These are phyloP conservation scores for Drosophila carrolli DNA, from an alignment of 1,140 invertebrate genomes.

Conservation along the genomic window DNA sequence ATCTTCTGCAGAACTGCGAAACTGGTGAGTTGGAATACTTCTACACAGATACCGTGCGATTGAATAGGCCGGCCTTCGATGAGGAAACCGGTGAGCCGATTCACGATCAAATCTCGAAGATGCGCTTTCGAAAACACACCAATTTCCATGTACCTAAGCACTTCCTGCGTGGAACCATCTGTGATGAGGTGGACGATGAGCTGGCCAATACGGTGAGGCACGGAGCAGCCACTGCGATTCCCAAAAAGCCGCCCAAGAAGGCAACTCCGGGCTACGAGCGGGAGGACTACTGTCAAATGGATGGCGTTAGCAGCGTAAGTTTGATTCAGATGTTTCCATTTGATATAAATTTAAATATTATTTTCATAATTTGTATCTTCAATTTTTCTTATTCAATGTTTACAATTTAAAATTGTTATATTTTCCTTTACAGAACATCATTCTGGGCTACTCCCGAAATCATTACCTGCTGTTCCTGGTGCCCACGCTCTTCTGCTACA, in stretches of 20 bases:
- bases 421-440: conserved; percentile 67
- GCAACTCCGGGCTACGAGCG: conserved; percentile 60
- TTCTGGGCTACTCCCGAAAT: conserved; percentile 74
- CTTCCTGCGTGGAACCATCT: conserved; percentile 59
- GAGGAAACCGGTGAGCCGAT: conserved; percentile 77
- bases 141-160: conserved; percentile 74
- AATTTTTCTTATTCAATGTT: neutral
- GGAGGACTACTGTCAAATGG: conserved; percentile 77
- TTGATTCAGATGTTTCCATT: no score
- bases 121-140: conserved; percentile 74
- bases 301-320: conserved; percentile 75
- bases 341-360: no score
- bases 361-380: neutral
- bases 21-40: conserved; percentile 78
- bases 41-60: conserved; percentile 57
- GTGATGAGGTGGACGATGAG: conserved; percentile 66
- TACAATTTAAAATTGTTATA: neutral
- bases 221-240: conserved; percentile 24
- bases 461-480: conserved; percentile 76
- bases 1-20: conserved; percentile 69
- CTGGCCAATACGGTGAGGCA: conserved; percentile 66
- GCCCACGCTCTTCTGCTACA: conserved; percentile 84
- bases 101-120: conserved; percentile 63
- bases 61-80: conserved; percentile 64
- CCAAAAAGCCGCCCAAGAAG: conserved; percentile 28